Base-by-base conservation (phyloP, 2,888 invertebrate genomes). In the Apamea epomidion region DNA sequence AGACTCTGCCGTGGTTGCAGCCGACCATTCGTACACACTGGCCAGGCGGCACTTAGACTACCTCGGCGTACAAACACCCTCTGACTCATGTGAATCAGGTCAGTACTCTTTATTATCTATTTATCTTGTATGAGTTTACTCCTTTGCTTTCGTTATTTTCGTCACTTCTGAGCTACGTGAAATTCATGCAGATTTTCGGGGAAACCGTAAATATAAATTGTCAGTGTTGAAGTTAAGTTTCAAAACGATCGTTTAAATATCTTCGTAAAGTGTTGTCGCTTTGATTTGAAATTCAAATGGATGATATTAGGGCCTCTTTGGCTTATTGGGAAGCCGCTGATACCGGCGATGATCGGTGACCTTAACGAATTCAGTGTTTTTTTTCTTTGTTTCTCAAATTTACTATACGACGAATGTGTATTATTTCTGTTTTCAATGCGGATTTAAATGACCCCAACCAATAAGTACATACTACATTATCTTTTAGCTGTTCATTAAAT, bases 21-120 rank as follows among this genome's bases (percentile, higher is more conserved):
- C 98, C 97, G 97, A 98, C 97, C 96, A 97, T 87, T 97, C 97
- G 0, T 97, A 97, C 92, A 98, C 98, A 88, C 97, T 98, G 87
- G 97, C 98, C 87, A 97, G 97, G 91, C 96, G 96, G 94, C 97
- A 97, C 93, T 97, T 98, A 85, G 98, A 98, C 92, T 97, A 97
- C 90, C 97, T 98, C 75, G 98, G 98, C 89, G 98, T 98, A 48
- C 98, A 98, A 93, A 99, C 99, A 88, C 99, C 99, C 78, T 99
- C 99, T 67, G 99, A 99, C 97, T 99, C 99, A 86, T 99, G 99
- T 98, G 97, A 98, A 96, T 96, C 96, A 95, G 96, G 96, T 96
- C 83, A 94, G 98, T 97, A 87, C 71, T 29, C 29, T 21, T 78
- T 70, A 65, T 65, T n/a, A 48, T 83, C 69, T 77, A 60, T n/a